A percentile compares a stretch with the other conserved stretches of the same genome.
These are phyloP conservation scores for Xerus rutilus DNA, from an alignment of 2,797 vertebrate genomes.

Conservation along the genomic window DNA sequence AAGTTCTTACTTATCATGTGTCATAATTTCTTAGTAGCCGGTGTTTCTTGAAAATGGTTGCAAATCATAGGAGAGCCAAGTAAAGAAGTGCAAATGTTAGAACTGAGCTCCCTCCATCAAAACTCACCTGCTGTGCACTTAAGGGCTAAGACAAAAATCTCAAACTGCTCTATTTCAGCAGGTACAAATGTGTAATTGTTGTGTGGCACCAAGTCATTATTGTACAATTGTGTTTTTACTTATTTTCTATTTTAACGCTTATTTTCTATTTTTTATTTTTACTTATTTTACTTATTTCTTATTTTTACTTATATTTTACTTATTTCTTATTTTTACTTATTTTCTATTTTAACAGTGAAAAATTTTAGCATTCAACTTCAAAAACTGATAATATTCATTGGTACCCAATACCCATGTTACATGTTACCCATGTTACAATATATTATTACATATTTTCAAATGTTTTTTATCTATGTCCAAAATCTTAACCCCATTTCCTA, in stretches of 20 bases:
- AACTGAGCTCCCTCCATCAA: not conserved
- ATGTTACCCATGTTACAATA: constrained; percentile 5
- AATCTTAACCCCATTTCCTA: constrained; percentile 29
- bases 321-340: too few relatives aligned
- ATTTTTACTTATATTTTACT: too few relatives aligned
- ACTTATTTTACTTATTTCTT: too few relatives aligned
- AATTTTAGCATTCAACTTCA: not conserved
- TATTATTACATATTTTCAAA: constrained; percentile 29
- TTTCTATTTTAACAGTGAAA: constrained; percentile 40
- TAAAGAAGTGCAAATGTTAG: not conserved
- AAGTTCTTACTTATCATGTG: not conserved
- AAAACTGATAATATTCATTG: not conserved
- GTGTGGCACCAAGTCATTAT: not conserved
- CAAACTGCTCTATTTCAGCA: not conserved
- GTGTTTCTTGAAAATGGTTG: not conserved
- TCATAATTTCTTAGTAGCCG: not conserved
- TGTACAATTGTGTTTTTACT: not conserved
- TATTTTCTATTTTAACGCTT: too few relatives aligned
- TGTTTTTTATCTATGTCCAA: constrained; percentile 18
- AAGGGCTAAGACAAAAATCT: not conserved
- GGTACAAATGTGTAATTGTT: not conserved
- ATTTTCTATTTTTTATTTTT: too few relatives aligned
- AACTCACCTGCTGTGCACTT: not conserved
- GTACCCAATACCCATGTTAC: not conserved
- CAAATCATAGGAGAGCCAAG: not conserved